Percentiles rank a stretch among this genome's conserved stretches.
phyloP scores from a whole-genome alignment of 2,113 vertebrate genomes.

The Theropithecus gelada region DNA sequence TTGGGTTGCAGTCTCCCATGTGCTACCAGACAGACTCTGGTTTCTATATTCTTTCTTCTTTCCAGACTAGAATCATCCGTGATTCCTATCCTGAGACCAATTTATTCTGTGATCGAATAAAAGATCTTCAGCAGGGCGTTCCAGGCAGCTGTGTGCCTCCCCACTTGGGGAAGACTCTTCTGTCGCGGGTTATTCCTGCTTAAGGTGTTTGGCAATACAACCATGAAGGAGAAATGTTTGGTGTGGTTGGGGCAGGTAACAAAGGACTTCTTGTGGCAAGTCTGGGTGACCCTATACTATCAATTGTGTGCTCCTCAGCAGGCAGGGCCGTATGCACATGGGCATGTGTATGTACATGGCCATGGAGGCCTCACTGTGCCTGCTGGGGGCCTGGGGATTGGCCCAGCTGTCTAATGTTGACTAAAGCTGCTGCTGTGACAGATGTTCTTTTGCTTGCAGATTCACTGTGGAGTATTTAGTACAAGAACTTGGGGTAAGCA shows the following conservation, averaged over 20 bases:
- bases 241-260: background rate
- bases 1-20: background rate
- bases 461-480: slow-evolving; percentile 78
- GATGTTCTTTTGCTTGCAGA: slow-evolving; percentile 79
- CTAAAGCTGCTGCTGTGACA: slow-evolving; percentile 56
- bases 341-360: background rate
- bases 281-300: background rate
- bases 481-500: slow-evolving; percentile 71
- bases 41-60: background rate
- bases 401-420: slow-evolving; percentile 44
- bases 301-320: background rate
- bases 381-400: background rate
- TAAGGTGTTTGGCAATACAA: accelerated
- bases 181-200: background rate
- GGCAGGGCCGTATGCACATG: background rate
- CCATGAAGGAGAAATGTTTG: background rate
- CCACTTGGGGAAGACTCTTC: background rate
- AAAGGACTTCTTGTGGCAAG: background rate
- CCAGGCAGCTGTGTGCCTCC: background rate
- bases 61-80: background rate
- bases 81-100: background rate
- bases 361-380: background rate
- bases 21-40: background rate
- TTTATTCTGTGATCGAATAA: background rate
- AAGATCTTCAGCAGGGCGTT: background rate